Percentiles rank a stretch among this genome's conserved stretches.
Evolutionary conservation across 2,888 invertebrate genomes (phyloP).

Genomic region (Pyrochroa serraticornis): DNA sequence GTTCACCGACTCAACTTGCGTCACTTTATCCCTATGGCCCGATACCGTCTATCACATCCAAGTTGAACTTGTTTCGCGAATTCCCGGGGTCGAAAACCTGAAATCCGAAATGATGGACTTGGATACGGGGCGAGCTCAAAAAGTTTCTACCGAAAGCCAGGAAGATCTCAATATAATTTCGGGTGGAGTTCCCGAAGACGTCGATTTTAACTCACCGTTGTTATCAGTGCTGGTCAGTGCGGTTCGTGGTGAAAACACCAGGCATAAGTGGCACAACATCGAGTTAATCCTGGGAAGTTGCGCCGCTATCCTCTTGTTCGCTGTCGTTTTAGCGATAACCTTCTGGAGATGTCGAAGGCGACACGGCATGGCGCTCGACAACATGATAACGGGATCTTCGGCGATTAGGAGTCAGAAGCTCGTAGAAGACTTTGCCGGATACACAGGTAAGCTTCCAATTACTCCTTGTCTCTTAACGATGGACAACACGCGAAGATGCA

Average conservation of each 20-base stretch:
- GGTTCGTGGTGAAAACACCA: conserved; percentile 65
- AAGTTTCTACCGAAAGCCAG: conserved; percentile 69
- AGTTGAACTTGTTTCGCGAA: conserved; percentile 70
- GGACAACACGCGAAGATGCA: conserved; percentile 18
- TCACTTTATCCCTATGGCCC: conserved; percentile 80
- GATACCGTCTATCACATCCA: conserved; percentile 82
- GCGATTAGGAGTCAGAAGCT: conserved; percentile 67
- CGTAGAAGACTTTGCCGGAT: conserved; percentile 63
- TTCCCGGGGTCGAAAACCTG: conserved; percentile 67
- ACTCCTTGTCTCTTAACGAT: conserved; percentile 13
- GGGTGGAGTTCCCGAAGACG: conserved; percentile 50
- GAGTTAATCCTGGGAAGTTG: conserved; percentile 67
- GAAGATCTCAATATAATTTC: conserved; percentile 66
- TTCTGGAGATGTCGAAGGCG: conserved; percentile 66
- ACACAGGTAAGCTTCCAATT: conserved; percentile 37
- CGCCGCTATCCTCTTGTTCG: conserved; percentile 61
- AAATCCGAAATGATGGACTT: conserved; percentile 71
- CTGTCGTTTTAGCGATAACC: conserved; percentile 61
- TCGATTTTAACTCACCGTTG: conserved; percentile 61
- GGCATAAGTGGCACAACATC: conserved; percentile 62
- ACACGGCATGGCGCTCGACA: conserved; percentile 59
- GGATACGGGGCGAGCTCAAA: conserved; percentile 68
- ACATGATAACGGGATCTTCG: conserved; percentile 67
- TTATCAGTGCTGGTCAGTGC: conserved; percentile 69
- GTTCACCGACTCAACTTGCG: conserved; percentile 80